Base-by-base conservation (phyloP, 2,113 vertebrate genomes). In the Hemiscyllium ocellatum region DNA sequence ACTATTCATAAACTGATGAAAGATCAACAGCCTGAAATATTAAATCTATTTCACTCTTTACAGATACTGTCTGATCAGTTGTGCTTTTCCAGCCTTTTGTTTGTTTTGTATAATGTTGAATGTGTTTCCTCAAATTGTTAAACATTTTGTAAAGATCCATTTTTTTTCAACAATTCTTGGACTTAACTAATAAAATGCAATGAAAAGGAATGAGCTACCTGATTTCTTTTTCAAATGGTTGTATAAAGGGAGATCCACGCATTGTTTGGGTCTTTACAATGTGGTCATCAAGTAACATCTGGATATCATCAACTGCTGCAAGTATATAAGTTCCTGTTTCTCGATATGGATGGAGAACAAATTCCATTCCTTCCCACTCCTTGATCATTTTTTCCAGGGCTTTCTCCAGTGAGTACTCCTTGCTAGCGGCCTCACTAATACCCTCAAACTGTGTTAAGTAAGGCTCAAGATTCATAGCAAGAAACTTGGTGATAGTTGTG, bases 211-310 rank as follows among this genome's bases (percentile, higher is more conserved):
- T 47, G 2, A 95, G 72, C 97, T 96, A 98, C 98, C 97, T 97
- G 96, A 99, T 98, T 96, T 98, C 98, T 13, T 96, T 97, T 96
- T 98, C 98, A 26, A 98, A 98, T 91, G 98, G 98, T 96, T 99
- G 98, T 95, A 98, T 98, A 96, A 98, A 99, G 0, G 98, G 97
- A 33, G 98, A 99, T 24, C 98, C 98, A 96, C 98, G 97, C 98
- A 99, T 98, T 15, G 98, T 98, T 96, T 99, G 98, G 0, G 98
- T 98, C 97, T 99, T 99, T 42, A 98, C 97, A 83, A 98, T 98
- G 95, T 99, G 98, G 96, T 99, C 98, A 78, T 99, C 98, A 96
- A 99, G 56, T 87, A 99, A 96, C 97, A 98, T 98, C 96, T 99
- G 99, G 94, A 98, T 97, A 68, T 98, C 98, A 33, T 98, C 98